phyloP scores from a whole-genome alignment of 2,797 vertebrate genomes.

The Gobio occitaniae region DNA sequence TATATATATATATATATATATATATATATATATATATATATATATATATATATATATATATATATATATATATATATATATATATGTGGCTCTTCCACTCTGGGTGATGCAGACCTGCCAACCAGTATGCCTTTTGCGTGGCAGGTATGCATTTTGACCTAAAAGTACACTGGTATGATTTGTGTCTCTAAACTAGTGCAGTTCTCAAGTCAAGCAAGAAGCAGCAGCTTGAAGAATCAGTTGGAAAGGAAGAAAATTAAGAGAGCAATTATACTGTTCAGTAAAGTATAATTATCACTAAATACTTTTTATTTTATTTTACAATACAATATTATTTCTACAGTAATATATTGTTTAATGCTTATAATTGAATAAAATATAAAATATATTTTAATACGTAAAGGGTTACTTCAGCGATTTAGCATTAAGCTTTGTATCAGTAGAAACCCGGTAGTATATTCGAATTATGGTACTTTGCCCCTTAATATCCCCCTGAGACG shows the following conservation, averaged over 20 bases:
- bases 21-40: too few species aligned
- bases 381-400: neutral
- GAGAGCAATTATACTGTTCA: neutral
- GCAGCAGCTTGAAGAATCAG: neutral
- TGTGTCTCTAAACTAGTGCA: neutral
- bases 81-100: neutral
- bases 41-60: too few species aligned
- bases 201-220: neutral
- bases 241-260: neutral
- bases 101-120: neutral
- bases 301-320: neutral
- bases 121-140: neutral
- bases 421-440: too few species aligned
- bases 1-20: too few species aligned
- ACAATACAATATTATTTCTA: neutral
- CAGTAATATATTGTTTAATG: neutral
- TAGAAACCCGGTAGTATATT: too few species aligned
- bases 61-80: neutral
- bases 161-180: neutral
- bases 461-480: too few species aligned
- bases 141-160: neutral
- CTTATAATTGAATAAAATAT: too few species aligned
- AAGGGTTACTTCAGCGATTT: too few species aligned
- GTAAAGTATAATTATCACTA: neutral
- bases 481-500: too few species aligned